These are phyloP conservation scores for Macrobrachium rosenbergii DNA, from an alignment of 1,140 invertebrate genomes.

Conservation along the genomic window DNA sequence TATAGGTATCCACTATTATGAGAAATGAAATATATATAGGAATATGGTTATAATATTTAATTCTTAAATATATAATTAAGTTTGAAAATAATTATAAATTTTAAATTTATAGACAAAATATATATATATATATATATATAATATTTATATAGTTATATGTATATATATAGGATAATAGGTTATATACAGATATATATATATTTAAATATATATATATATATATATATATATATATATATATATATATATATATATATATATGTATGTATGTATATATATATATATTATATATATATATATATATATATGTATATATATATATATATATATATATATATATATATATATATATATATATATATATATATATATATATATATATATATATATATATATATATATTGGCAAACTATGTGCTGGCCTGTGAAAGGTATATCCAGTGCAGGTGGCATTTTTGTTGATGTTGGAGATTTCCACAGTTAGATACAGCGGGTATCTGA, in stretches of 20 bases:
- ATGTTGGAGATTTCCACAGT: too few species aligned
- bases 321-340: slow-evolving; percentile 37
- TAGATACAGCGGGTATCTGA: too few species aligned
- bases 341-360: slow-evolving; percentile 38
- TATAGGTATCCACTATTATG: too few species aligned
- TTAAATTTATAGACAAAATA: not conserved
- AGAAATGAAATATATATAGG: too few species aligned
- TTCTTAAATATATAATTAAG: too few species aligned
- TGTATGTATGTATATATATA: slow-evolving; percentile 31
- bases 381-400: too few species aligned
- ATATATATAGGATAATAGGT: not conserved
- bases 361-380: slow-evolving; percentile 20
- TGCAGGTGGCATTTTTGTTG: too few species aligned
- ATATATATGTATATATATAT: slow-evolving; percentile 34
- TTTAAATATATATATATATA: slow-evolving; percentile 25
- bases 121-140: slow-evolving; percentile 18
- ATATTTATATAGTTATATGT: not conserved
- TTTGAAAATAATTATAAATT: too few species aligned
- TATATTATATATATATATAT: slow-evolving; percentile 36
- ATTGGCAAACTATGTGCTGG: too few species aligned
- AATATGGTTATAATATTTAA: too few species aligned
- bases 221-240: slow-evolving; percentile 37
- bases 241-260: slow-evolving; percentile 37
- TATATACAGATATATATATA: slow-evolving; percentile 26
- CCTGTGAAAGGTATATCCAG: too few species aligned